phyloP scores from a whole-genome alignment of 2,888 invertebrate genomes.

The Sipha maydis region DNA sequence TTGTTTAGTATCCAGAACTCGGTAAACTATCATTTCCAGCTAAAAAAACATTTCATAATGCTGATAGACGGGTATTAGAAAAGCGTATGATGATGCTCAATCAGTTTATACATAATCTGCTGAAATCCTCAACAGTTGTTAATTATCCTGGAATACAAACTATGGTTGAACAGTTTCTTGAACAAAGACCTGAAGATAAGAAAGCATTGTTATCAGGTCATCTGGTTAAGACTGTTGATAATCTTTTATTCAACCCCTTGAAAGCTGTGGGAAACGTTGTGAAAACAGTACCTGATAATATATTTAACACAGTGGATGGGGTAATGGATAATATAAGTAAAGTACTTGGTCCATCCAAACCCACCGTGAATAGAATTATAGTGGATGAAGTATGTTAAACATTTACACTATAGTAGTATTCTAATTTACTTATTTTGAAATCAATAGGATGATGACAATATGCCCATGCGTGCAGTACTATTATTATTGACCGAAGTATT shows the following conservation, averaged over 20 bases:
- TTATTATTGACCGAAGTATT: conserved; percentile 87
- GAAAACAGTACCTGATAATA: conserved; percentile 88
- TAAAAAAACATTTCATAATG: conserved; percentile 94
- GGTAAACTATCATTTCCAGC: conserved; percentile 85
- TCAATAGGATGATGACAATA: conserved; percentile 76
- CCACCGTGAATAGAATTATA: neutral
- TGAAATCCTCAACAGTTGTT: conserved; percentile 73
- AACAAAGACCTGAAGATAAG: conserved; percentile 67
- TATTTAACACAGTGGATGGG: conserved; percentile 85
- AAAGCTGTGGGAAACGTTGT: conserved; percentile 79
- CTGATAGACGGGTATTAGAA: conserved; percentile 85
- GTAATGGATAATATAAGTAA: conserved; percentile 72
- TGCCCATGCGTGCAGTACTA: conserved; percentile 82
- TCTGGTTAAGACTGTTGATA: conserved; percentile 74
- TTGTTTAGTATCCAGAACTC: conserved; percentile 79
- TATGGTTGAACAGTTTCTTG: conserved; percentile 75
- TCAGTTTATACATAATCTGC: conserved; percentile 79
- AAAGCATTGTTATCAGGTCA: conserved; percentile 67
- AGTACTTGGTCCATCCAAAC: conserved; percentile 59
- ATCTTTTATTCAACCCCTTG: conserved; percentile 79
- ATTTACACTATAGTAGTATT: neutral
- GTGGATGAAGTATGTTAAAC: conserved; percentile 32
- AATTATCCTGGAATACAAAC: conserved; percentile 74
- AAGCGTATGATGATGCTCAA: conserved; percentile 84
- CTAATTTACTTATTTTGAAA: conserved; percentile 13